These are phyloP conservation scores for Bergia sp. DNA, from an alignment of 92 coral and sea anemone species.

Conservation along the genomic window DNA sequence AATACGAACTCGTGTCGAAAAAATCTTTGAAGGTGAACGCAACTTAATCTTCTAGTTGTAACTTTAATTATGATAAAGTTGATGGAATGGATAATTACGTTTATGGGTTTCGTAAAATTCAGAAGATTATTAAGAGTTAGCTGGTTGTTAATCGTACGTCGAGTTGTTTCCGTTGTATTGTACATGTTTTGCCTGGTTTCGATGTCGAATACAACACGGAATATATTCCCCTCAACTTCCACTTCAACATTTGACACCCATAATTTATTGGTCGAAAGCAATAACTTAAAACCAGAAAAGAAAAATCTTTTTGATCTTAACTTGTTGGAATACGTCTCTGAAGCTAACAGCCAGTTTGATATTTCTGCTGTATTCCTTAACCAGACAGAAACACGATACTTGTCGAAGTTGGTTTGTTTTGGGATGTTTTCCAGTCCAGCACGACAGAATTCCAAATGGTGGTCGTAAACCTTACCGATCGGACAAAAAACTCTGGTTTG, in stretches of 20 bases:
- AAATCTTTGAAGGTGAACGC: not conserved
- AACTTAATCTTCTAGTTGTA: not conserved
- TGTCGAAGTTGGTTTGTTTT: not conserved
- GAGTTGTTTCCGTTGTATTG: not conserved
- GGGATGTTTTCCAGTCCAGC: not conserved
- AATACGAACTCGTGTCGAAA: too few relatives aligned
- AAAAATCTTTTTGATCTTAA: not conserved
- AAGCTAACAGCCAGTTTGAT: not conserved
- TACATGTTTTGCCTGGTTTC: not conserved
- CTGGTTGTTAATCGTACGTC: not conserved
- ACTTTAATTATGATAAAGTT: conserved; percentile 29
- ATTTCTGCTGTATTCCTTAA: not conserved
- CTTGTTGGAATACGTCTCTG: not conserved
- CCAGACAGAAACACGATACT: conserved; percentile 10
- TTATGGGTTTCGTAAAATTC: not conserved
- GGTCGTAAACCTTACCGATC: not conserved
- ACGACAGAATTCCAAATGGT: not conserved
- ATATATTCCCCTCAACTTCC: not conserved
- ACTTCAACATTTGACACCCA: not conserved
- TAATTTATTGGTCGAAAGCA: not conserved
- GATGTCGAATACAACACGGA: not conserved
- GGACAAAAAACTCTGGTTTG: conserved; percentile 2
- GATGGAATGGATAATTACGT: not conserved
- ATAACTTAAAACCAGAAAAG: not conserved
- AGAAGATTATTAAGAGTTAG: not conserved